Evolutionary conservation across 53 echinoderm and acorn worm genomes (phyloP).

Genomic region (Pentamera pediparva): DNA sequence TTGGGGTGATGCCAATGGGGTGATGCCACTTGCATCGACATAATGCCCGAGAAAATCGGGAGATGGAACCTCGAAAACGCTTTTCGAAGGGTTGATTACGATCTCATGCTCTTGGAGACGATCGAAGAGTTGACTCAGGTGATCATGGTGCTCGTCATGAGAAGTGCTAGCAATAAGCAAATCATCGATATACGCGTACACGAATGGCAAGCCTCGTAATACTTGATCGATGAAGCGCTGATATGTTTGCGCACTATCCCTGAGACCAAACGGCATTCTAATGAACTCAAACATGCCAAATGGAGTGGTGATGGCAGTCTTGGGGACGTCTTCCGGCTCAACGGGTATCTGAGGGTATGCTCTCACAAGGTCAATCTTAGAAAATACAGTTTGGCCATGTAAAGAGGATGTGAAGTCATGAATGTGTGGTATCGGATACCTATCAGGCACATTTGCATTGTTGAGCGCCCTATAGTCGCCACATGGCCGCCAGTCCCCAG

Average conservation of each 20-base stretch:
- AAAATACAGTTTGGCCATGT: constrained; percentile 6
- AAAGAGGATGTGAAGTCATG: constrained; percentile 29
- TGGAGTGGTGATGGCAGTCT: constrained; percentile 54
- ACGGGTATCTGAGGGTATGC: constrained; percentile 40
- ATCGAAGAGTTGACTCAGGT: constrained; percentile 21
- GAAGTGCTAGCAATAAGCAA: constrained; percentile 37
- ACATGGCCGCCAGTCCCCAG: constrained; percentile 40
- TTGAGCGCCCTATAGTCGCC: constrained; percentile 39
- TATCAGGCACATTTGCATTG: constrained; percentile 13
- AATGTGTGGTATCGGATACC: constrained; percentile 31
- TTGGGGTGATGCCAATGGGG: constrained; percentile 24
- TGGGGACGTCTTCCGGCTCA: constrained; percentile 32
- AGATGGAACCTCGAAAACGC: constrained; percentile 31
- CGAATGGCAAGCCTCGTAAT: constrained; percentile 30
- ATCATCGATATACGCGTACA: constrained; percentile 56
- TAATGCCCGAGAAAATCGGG: constrained; percentile 41
- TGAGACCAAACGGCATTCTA: constrained; percentile 54
- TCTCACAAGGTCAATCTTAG: constrained; percentile 24
- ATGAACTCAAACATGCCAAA: constrained; percentile 47
- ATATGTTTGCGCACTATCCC: constrained; percentile 40
- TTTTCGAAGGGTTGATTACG: constrained; percentile 41
- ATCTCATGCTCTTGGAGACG: constrained; percentile 33
- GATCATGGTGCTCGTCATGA: constrained; percentile 24
- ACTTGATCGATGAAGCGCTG: constrained; percentile 49
- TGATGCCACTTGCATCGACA: constrained; percentile 22